Percentiles rank a stretch among this genome's conserved stretches.
phyloP scores from a whole-genome alignment of 1,140 invertebrate genomes.

The Plodia interpunctella region DNA sequence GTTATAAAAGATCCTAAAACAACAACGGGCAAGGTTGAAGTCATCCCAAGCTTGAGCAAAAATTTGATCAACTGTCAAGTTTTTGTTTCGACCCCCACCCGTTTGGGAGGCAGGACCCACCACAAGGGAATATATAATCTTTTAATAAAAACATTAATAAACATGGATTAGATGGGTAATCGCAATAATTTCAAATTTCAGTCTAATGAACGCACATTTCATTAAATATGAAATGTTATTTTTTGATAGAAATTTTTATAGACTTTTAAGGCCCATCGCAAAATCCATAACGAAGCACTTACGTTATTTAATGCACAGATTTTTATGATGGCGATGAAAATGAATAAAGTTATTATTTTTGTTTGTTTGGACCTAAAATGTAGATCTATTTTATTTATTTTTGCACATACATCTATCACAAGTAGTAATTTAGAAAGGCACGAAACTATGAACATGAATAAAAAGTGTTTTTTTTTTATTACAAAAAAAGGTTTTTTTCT shows the following conservation, averaged over 20 bases:
- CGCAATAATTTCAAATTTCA: slow-evolving; percentile 2
- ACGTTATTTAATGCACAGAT: too few species aligned
- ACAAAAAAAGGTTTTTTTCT: too few species aligned
- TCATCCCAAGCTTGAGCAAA: not conserved
- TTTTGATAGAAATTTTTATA: slow-evolving; percentile 2
- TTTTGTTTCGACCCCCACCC: not conserved
- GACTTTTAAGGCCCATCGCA: not conserved
- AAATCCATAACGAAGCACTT: too few species aligned
- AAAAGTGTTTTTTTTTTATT: too few species aligned
- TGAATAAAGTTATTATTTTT: too few species aligned
- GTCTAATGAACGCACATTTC: not conserved
- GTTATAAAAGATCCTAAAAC: slow-evolving; percentile 6
- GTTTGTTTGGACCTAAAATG: too few species aligned
- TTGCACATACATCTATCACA: too few species aligned
- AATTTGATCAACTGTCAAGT: slow-evolving; percentile 2
- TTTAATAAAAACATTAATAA: slow-evolving; percentile 6
- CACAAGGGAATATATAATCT: not conserved
- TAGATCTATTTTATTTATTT: too few species aligned
- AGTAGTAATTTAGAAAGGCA: too few species aligned
- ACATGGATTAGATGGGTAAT: slow-evolving; percentile 4
- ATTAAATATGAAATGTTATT: slow-evolving; percentile 1
- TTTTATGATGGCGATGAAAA: too few species aligned
- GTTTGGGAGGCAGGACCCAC: not conserved
- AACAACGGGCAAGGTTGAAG: not conserved
- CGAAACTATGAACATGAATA: too few species aligned